Evolutionary conservation across 2,113 vertebrate genomes (phyloP).

Genomic region (Paratilapia polleni): DNA sequence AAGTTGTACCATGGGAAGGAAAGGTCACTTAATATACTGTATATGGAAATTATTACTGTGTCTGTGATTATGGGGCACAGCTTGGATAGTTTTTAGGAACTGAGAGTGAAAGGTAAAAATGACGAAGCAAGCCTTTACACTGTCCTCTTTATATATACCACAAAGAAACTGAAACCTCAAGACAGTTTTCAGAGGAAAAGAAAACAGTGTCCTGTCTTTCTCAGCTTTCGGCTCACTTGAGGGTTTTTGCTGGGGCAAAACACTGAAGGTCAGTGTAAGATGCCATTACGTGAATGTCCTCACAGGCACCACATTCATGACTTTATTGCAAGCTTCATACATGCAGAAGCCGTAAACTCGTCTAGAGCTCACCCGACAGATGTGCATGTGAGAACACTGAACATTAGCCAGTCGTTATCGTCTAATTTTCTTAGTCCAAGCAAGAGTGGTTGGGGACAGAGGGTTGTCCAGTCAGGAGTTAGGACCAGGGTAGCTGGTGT

Average conservation of each 20-base stretch:
- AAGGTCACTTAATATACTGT: constrained; percentile 78
- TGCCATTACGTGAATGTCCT: not conserved
- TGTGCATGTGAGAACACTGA: not conserved
- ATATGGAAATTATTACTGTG: constrained; percentile 69
- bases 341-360: not conserved
- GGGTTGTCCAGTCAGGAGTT: not conserved
- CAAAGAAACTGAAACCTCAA: not conserved
- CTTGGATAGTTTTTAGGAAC: constrained; percentile 39
- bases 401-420: not conserved
- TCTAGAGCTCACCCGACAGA: not conserved
- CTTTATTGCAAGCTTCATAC: not conserved
- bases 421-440: not conserved
- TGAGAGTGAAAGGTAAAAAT: constrained; percentile 19
- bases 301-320: not conserved
- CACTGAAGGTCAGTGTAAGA: rapidly evolving
- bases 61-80: constrained; percentile 26
- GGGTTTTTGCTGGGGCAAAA: not conserved
- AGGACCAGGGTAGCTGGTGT: not conserved
- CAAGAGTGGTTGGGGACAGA: not conserved
- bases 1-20: constrained; percentile 32
- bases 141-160: constrained; percentile 22
- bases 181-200: not conserved
- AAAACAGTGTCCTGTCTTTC: not conserved
- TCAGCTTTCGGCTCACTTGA: not conserved
- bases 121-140: not conserved